Evolutionary conservation across 2,113 vertebrate genomes (phyloP).

Genomic region (Geococcyx californianus): DNA sequence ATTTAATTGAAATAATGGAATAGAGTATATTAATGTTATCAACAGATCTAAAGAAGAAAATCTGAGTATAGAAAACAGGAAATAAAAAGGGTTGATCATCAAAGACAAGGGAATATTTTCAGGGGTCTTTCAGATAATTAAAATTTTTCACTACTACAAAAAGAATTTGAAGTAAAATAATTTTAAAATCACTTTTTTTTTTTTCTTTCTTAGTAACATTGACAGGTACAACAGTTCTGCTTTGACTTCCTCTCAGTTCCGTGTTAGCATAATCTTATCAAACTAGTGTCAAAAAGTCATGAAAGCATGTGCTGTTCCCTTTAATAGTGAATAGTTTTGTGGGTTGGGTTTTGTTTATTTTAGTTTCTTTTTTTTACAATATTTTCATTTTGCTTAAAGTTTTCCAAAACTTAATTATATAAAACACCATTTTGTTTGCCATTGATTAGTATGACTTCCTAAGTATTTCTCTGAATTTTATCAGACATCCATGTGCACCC

Average conservation of each 20-base stretch:
- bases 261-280: neutral
- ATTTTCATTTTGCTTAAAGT: neutral
- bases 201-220: neutral
- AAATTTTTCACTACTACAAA: neutral
- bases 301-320: neutral
- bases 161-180: neutral
- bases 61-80: neutral
- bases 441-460: neutral
- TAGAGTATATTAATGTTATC: neutral
- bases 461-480: neutral
- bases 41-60: neutral
- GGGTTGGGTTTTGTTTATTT: neutral
- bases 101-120: neutral
- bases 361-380: neutral
- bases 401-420: neutral
- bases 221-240: neutral
- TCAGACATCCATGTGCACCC: rapidly evolving
- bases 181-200: neutral
- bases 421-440: neutral
- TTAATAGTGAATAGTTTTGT: neutral
- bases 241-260: neutral
- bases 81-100: neutral
- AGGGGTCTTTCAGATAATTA: neutral
- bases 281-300: neutral
- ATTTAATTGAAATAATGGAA: neutral